Base-by-base conservation (phyloP, 2,113 vertebrate genomes). In the Hydropotes inermis region DNA sequence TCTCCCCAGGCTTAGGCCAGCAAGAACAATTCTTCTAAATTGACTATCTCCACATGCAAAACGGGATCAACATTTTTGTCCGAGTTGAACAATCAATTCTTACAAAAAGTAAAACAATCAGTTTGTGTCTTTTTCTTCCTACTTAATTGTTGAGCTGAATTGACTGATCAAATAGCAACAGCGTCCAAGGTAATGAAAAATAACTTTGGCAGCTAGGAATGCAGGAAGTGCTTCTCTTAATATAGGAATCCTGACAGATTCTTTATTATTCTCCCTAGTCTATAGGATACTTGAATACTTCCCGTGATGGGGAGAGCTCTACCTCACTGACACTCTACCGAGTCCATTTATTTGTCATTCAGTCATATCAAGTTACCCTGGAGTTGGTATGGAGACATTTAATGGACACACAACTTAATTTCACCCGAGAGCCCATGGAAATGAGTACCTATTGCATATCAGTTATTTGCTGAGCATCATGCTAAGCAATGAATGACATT, bases 1-100 rank as follows among this genome's bases (percentile, higher is more conserved):
- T 96, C 87, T 97, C 89, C 60, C 79, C 28, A 52, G 91, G 87
- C 60, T 93, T 11, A 58, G n/a, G 83, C 87, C 88, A 87, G 78
- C 57, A 47, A 96, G 95, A 98, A 93, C 84, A 94, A 97, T 90
- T 94, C 97, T 83, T 94, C 87, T 92, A 97, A 97, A 98, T 98
- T 94, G 98, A 97, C 97, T 97, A 85, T 97, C 93, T 98, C 95
- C 96, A 93, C 98, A 97, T 97, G 94, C 98, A 97, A 98, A 97
- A 97, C 57, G 79, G 89, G 93, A 97, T 97, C 97, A 93, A 97
- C 96, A 91, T 91, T 97, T 97, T 97, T 57, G 47, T 96, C 89
- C 0, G 6, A 89, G 91, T 91, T 52, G 88, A 98, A 97, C 91
- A 97, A 98, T 97, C 98, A 97, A 55, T 98, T 95, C 95, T 91